Evolutionary conservation across 1,140 invertebrate genomes (phyloP).

Genomic region (Ptiloglossa arizonensis): DNA sequence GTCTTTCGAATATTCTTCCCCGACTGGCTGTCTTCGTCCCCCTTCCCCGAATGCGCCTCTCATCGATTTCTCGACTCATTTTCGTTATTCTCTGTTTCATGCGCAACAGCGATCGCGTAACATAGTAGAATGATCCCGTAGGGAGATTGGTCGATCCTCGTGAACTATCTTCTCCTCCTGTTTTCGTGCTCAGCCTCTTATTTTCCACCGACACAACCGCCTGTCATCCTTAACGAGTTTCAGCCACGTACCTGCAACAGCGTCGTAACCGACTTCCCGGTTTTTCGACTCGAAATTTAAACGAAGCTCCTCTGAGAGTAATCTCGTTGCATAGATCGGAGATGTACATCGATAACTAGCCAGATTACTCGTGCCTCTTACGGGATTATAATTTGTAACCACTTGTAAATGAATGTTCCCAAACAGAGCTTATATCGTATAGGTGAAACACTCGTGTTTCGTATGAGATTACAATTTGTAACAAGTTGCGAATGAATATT

Average conservation of each 20-base stretch:
- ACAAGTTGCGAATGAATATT: too few relatives aligned
- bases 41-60: neutral
- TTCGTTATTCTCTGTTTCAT: constrained; percentile 11
- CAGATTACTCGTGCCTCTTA: too few relatives aligned
- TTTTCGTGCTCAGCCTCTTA: neutral
- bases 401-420: too few relatives aligned
- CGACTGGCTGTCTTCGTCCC: neutral
- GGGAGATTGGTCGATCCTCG: neutral
- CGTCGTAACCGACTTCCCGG: constrained; percentile 17
- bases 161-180: neutral
- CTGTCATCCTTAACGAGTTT: constrained; percentile 27
- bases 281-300: constrained; percentile 49
- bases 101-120: constrained; percentile 17
- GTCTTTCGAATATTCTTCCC: neutral
- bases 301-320: constrained; percentile 29
- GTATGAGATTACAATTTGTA: too few relatives aligned
- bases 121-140: constrained; percentile 4
- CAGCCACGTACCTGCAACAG: neutral
- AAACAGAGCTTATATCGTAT: too few relatives aligned
- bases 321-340: constrained; percentile 30
- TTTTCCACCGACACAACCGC: constrained; percentile 14
- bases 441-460: too few relatives aligned
- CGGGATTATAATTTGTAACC: too few relatives aligned
- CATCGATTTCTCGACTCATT: constrained; percentile 9
- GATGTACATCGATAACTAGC: neutral